These are phyloP conservation scores for Musca domestica DNA, from an alignment of 1,140 invertebrate genomes.

Conservation along the genomic window DNA sequence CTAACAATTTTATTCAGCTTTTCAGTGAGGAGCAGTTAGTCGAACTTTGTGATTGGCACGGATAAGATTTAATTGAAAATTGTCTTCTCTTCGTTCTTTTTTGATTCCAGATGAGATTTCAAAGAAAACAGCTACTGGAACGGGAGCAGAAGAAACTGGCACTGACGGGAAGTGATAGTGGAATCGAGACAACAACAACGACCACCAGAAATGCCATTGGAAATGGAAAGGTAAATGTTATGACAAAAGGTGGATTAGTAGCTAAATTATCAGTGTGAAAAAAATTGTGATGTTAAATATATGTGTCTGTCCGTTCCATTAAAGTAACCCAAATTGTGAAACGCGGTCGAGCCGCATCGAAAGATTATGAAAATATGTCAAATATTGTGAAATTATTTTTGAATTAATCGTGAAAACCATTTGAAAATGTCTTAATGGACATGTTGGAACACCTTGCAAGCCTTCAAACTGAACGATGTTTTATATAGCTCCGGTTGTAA, in stretches of 20 bases:
- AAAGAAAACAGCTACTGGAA: constrained; percentile 44
- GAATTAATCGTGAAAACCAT: too few relatives aligned
- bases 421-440: too few relatives aligned
- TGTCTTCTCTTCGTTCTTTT: background rate
- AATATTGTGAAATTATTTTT: too few relatives aligned
- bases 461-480: too few relatives aligned
- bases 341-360: too few relatives aligned
- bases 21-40: background rate
- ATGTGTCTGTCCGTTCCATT: too few relatives aligned
- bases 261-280: too few relatives aligned
- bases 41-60: background rate
- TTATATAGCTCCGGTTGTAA: too few relatives aligned
- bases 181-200: background rate
- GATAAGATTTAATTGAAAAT: background rate
- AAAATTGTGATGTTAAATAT: too few relatives aligned
- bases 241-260: too few relatives aligned
- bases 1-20: background rate
- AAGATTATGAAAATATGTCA: background rate
- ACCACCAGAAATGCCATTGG: constrained; percentile 30
- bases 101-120: constrained; percentile 46
- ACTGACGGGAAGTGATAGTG: constrained; percentile 17
- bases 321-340: too few relatives aligned
- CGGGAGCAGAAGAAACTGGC: constrained; percentile 41
- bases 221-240: constrained; percentile 45
- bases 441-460: too few relatives aligned